A percentile compares a stretch with the other conserved stretches of the same genome.
These are phyloP conservation scores for Glyphotaelius pellucidus DNA, from an alignment of 2,888 invertebrate species.

Conservation along the genomic window DNA sequence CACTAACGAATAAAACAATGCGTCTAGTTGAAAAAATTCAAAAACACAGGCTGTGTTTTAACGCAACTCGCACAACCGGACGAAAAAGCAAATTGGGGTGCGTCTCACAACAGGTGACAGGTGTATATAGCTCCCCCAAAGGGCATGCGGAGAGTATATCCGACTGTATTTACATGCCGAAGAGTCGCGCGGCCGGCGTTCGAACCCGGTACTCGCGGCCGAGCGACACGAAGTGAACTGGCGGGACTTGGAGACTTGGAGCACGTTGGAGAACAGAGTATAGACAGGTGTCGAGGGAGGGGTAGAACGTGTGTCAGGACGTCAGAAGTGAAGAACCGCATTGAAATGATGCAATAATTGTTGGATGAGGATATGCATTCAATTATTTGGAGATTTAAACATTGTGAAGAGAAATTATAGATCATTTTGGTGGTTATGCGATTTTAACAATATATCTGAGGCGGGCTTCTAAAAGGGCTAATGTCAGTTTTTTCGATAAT, in stretches of 20 bases:
- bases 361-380: neutral
- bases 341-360: constrained; percentile 5
- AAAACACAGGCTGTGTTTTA: neutral
- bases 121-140: neutral
- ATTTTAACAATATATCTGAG: too few species aligned
- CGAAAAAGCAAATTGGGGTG: constrained; percentile 3
- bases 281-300: constrained; percentile 26
- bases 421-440: neutral
- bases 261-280: neutral
- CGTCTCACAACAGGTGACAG: neutral
- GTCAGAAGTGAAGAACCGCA: constrained; percentile 11
- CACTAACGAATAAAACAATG: neutral
- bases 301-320: constrained; percentile 8
- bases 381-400: neutral
- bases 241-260: neutral
- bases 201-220: neutral
- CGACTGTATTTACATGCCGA: neutral
- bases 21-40: neutral
- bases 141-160: neutral
- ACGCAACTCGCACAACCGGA: neutral
- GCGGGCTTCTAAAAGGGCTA: too few species aligned
- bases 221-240: constrained; percentile 24
- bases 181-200: neutral
- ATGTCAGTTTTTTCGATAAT: too few species aligned
- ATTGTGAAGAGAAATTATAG: neutral